Evolutionary conservation across 2,888 invertebrate genomes (phyloP).

Genomic region (Dolichopus griseipennis): DNA sequence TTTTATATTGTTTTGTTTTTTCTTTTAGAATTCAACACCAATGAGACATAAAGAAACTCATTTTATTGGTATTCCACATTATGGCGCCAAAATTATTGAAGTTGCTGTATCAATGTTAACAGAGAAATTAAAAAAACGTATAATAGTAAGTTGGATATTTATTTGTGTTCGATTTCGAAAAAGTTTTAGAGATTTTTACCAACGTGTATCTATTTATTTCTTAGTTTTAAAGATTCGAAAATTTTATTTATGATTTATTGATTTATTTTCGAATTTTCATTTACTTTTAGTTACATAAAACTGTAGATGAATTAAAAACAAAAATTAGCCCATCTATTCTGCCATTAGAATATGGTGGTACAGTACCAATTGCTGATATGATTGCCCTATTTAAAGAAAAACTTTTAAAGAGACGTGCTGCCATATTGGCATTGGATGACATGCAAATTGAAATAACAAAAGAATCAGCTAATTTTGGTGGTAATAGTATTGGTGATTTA

Average conservation of each 20-base stretch:
- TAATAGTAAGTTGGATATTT: slow-evolving; percentile 53
- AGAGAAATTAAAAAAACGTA: slow-evolving; percentile 73
- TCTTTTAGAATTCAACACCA: slow-evolving; percentile 76
- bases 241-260: slow-evolving; percentile 5
- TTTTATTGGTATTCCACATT: slow-evolving; percentile 74
- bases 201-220: slow-evolving; percentile 33
- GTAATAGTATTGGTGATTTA: slow-evolving; percentile 58
- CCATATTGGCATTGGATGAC: slow-evolving; percentile 61
- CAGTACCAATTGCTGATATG: slow-evolving; percentile 70
- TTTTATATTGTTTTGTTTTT: no score
- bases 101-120: slow-evolving; percentile 72
- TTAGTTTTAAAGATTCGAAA: background rate
- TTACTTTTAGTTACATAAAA: slow-evolving; percentile 59
- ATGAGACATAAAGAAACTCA: slow-evolving; percentile 86
- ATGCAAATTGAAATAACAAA: slow-evolving; percentile 62
- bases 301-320: slow-evolving; percentile 60
- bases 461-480: slow-evolving; percentile 46
- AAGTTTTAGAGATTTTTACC: no score
- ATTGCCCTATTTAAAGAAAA: slow-evolving; percentile 62
- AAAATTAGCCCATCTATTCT: slow-evolving; percentile 65
- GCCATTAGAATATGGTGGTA: slow-evolving; percentile 84
- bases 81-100: slow-evolving; percentile 73
- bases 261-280: background rate
- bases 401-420: slow-evolving; percentile 54
- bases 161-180: slow-evolving; percentile 16